Conservation (phyloP, 2,888 invertebrate species). For the Drosophila neotestacea region DNA sequence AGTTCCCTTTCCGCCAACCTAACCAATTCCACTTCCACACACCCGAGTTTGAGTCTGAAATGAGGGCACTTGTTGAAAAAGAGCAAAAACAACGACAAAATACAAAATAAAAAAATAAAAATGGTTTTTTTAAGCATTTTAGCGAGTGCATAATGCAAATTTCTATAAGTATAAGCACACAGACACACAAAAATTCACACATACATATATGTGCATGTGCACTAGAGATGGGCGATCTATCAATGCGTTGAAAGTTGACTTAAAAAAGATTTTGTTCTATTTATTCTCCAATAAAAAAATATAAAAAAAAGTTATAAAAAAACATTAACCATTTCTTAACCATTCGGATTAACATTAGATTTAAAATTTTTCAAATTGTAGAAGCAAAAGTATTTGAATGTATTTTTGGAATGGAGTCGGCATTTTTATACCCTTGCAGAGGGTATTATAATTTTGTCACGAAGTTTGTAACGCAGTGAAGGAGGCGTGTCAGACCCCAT, state of each 20-base stretch:
- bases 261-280: no score
- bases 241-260: not conserved
- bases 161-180: constrained; percentile 15
- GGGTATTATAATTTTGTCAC: no score
- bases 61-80: constrained; percentile 35
- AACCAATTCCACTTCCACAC: constrained; percentile 12
- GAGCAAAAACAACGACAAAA: constrained; percentile 6
- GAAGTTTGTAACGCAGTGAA: no score
- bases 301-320: no score
- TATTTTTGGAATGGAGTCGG: no score
- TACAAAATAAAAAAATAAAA: constrained; percentile 3
- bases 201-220: constrained; percentile 6
- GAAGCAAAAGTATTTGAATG: no score
- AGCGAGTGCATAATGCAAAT: constrained; percentile 37
- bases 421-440: no score
- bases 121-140: constrained; percentile 30
- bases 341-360: no score
- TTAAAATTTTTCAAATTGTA: no score
- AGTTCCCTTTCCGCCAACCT: constrained; percentile 38
- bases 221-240: constrained; percentile 9
- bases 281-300: no score
- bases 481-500: no score
- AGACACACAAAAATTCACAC: not conserved
- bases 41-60: constrained; percentile 30
- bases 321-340: no score